Evolutionary conservation across 2,888 invertebrate species (phyloP).

Genomic region (Sarcophaga carnaria): DNA sequence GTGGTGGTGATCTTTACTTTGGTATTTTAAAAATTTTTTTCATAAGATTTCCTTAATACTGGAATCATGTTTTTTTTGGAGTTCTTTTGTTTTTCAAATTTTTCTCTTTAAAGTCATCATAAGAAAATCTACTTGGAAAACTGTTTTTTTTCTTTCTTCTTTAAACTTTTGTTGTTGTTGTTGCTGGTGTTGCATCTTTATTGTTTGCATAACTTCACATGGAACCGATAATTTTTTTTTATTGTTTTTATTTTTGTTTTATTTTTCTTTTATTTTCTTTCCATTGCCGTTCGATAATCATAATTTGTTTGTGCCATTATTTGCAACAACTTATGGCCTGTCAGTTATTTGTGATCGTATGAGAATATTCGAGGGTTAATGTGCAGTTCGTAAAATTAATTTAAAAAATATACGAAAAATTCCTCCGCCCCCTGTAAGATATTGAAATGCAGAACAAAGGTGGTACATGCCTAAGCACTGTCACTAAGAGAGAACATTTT

Average conservation of each 20-base stretch:
- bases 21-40: slow-evolving; percentile 17
- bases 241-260: background rate
- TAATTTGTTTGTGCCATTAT: slow-evolving; percentile 27
- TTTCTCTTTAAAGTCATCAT: background rate
- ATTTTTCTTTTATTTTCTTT: slow-evolving; percentile 3
- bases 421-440: no score
- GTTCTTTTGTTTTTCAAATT: background rate
- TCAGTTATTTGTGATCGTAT: slow-evolving; percentile 9
- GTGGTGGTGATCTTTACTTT: slow-evolving; percentile 29
- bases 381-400: no score
- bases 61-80: slow-evolving; percentile 18
- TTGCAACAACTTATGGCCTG: slow-evolving; percentile 20
- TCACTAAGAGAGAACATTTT: no score
- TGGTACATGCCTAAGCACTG: no score
- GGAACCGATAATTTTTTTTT: slow-evolving; percentile 10
- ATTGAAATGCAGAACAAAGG: no score
- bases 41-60: slow-evolving; percentile 28
- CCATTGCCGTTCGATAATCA: background rate
- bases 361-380: background rate
- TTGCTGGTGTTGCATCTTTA: slow-evolving; percentile 28
- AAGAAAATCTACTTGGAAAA: background rate
- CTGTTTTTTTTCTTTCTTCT: slow-evolving; percentile 2
- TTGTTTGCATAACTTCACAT: slow-evolving; percentile 42
- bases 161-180: slow-evolving; percentile 24
- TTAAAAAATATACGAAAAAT: no score